Conservation (phyloP, 2,888 invertebrate species). For the Rhagonycha fulva region DNA sequence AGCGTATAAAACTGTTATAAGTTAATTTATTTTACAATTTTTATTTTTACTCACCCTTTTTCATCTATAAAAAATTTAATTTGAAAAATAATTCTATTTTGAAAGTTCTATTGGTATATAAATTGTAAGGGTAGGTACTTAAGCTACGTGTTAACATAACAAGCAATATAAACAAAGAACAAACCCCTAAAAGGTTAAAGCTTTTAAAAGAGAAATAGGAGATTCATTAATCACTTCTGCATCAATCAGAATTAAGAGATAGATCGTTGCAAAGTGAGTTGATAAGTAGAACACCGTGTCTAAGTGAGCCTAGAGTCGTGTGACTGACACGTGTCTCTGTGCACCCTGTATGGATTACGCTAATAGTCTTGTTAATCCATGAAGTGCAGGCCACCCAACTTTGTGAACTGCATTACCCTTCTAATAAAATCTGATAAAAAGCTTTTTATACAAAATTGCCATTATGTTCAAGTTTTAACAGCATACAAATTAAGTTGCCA, state of each 20-base stretch:
- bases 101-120: neutral
- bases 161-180: neutral
- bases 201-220: conserved; percentile 1
- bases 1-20: conserved; percentile 1
- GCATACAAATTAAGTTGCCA: neutral
- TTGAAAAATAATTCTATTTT: neutral
- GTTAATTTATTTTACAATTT: conserved; percentile 4
- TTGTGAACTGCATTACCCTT: conserved; percentile 16
- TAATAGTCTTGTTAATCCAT: conserved; percentile 56
- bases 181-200: conserved; percentile 2
- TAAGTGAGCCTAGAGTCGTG: conserved; percentile 33
- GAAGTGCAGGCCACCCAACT: conserved; percentile 29
- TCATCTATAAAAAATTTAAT: neutral
- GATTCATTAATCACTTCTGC: conserved; percentile 23
- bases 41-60: neutral
- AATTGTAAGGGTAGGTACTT: neutral
- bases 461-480: neutral
- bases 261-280: conserved; percentile 28
- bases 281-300: conserved; percentile 36
- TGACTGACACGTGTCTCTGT: conserved; percentile 44
- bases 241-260: conserved; percentile 25
- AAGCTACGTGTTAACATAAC: neutral
- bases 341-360: conserved; percentile 48
- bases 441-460: neutral
- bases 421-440: neutral